Evolutionary conservation across 2,888 invertebrate species (phyloP), one percentile per base, ranked within the genome.

Genomic region (Aphodius granarius): DNA sequence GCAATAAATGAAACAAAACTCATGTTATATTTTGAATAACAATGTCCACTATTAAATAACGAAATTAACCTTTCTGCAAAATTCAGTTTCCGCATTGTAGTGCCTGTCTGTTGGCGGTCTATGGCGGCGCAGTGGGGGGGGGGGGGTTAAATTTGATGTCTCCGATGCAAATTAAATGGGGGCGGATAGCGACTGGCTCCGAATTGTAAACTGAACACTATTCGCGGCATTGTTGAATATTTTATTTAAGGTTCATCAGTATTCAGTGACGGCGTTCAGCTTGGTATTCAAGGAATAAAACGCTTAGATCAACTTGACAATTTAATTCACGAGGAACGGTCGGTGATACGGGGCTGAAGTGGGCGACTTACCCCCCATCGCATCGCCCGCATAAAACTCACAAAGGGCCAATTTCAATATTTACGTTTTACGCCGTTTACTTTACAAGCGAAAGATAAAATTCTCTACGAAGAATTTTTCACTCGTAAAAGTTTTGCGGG

Each of bases 271-370:
- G 70, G 73, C 43, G 20, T 71, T 71, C 73, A 65, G 71, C 62
- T 74, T 73, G 73, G 76, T 66, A 74, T 76, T 76, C 73, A 76
- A 71, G 71, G 74, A 76, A 76, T 76, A 74, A 76, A 76, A 76
- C 73, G 71, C 74, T 76, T 76, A 72, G 73, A 72, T 74, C 74
- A 68, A 76, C 73, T 76, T 76, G 73, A 74, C 74, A 74, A 72
- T 76, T 76, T 76, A 76, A 76, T 76, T 76, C 76, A 72, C 75
- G 75, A n/a, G 2, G 21, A 19, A n/a, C 66, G 20, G 13, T 20
- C 68, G 21, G 16, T 76, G 62, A 73, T 74, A 72, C 74, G 22
- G 73, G 68, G 43, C 75, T 43, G 43, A 43, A 43, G 43, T 20
- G 72, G 74, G 73, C 76, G 66, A 1, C 43, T 43, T 13, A 43